phyloP scores from a whole-genome alignment of 2,113 vertebrate genomes.

The Lepisosteus oculatus region DNA sequence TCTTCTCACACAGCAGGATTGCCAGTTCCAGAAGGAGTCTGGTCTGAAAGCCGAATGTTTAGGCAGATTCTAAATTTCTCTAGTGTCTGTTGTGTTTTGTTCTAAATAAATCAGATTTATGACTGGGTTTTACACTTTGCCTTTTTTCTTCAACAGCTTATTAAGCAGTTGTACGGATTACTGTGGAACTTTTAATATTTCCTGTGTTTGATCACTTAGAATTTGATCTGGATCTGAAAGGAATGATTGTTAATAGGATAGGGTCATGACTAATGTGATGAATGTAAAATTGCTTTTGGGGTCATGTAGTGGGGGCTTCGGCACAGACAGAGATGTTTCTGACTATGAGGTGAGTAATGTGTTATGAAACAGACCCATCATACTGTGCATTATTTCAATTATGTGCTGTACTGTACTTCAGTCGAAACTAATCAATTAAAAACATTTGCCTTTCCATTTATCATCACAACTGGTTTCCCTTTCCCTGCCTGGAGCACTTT shows the following conservation, averaged over 20 bases:
- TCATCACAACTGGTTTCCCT: slow-evolving; percentile 28
- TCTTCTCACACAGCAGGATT: background rate
- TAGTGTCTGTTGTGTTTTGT: too few relatives aligned
- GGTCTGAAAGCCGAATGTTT: too few relatives aligned
- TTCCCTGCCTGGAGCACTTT: slow-evolving; percentile 38
- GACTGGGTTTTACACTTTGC: too few relatives aligned
- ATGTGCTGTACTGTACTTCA: slow-evolving; percentile 9
- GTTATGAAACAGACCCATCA: slow-evolving; percentile 21
- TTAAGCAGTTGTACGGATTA: too few relatives aligned
- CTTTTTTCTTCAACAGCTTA: too few relatives aligned
- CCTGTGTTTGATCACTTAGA: too few relatives aligned
- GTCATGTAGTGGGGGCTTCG: slow-evolving; percentile 1
- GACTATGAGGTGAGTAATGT: slow-evolving; percentile 30
- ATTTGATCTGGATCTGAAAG: too few relatives aligned
- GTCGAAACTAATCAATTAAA: slow-evolving; percentile 7
- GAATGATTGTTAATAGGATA: too few relatives aligned
- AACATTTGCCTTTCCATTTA: slow-evolving; percentile 24
- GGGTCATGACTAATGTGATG: background rate
- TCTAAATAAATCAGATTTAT: too few relatives aligned
- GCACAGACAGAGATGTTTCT: slow-evolving; percentile 11
- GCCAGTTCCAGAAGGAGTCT: too few relatives aligned
- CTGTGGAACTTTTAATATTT: too few relatives aligned
- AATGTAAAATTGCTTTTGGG: slow-evolving; percentile 3
- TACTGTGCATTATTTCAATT: slow-evolving; percentile 20
- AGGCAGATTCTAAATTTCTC: too few relatives aligned